phyloP scores from a whole-genome alignment of 2,113 vertebrate genomes.

The Emydocephalus ijimae region DNA sequence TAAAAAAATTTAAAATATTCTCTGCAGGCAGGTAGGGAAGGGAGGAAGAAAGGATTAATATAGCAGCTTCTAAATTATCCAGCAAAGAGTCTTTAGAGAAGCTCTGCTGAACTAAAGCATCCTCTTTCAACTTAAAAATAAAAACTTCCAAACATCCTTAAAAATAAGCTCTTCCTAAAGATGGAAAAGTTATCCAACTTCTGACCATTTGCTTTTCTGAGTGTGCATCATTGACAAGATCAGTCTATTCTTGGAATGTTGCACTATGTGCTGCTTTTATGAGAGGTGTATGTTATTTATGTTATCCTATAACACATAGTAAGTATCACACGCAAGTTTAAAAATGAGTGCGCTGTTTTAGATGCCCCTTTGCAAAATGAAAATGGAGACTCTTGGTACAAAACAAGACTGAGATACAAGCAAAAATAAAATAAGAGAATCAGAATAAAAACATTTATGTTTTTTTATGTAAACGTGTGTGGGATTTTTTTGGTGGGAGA shows the following conservation, averaged over 20 bases:
- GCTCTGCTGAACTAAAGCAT: neutral
- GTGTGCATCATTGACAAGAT: neutral
- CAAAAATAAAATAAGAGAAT: neutral
- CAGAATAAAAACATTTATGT: neutral
- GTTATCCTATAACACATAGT: neutral
- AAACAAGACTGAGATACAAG: neutral
- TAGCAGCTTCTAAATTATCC: neutral
- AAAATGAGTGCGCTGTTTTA: neutral
- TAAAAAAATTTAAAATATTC: neutral
- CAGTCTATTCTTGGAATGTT: neutral
- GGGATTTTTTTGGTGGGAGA: too few relatives aligned
- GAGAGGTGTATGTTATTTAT: neutral
- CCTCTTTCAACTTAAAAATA: neutral
- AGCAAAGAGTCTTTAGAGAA: neutral
- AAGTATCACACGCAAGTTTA: neutral
- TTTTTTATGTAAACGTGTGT: too few relatives aligned
- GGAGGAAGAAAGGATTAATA: neutral
- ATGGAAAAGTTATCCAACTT: neutral
- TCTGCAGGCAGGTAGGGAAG: neutral
- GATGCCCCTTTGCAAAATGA: neutral
- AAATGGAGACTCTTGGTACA: neutral
- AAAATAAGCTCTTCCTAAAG: neutral
- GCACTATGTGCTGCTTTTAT: neutral
- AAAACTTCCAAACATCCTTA: neutral
- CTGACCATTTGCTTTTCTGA: neutral